Conservation (phyloP, 2,113 vertebrate genomes). For the Oceanites oceanicus region DNA sequence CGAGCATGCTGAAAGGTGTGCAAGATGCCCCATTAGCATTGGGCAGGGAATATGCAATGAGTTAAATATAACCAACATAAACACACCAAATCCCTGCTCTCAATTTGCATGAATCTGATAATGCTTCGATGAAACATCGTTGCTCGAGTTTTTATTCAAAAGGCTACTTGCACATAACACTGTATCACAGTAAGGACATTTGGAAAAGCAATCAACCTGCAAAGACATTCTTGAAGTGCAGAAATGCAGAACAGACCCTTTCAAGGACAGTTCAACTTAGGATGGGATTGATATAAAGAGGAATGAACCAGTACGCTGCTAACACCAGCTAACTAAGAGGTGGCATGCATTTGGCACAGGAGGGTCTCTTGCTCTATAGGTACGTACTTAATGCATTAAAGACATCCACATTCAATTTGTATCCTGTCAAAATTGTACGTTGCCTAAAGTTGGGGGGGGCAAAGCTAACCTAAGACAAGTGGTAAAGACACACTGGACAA, state of each 20-base stretch:
- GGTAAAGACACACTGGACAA: conserved; percentile 59
- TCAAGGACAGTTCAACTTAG: not conserved
- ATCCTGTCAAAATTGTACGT: not conserved
- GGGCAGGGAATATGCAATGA: rapidly evolving
- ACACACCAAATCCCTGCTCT: not conserved
- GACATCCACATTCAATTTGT: not conserved
- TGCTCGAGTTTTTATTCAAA: not conserved
- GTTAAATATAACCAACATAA: not conserved
- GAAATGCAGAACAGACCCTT: not conserved
- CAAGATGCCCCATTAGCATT: not conserved
- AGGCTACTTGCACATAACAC: not conserved
- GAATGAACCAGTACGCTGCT: not conserved
- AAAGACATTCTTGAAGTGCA: not conserved
- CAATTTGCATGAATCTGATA: not conserved
- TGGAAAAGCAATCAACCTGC: conserved; percentile 13
- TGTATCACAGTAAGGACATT: not conserved
- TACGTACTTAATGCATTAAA: rapidly evolving
- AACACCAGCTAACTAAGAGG: not conserved
- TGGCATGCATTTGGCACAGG: not conserved
- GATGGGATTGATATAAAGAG: not conserved
- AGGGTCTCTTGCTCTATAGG: not conserved
- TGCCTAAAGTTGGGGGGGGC: not conserved
- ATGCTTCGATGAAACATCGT: rapidly evolving
- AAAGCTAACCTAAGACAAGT: conserved; percentile 10
- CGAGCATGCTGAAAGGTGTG: not conserved